A percentile compares a stretch with the other conserved stretches of the same genome.
phyloP scores from a whole-genome alignment of 2,888 invertebrate genomes.

The Diarsia mendica region DNA sequence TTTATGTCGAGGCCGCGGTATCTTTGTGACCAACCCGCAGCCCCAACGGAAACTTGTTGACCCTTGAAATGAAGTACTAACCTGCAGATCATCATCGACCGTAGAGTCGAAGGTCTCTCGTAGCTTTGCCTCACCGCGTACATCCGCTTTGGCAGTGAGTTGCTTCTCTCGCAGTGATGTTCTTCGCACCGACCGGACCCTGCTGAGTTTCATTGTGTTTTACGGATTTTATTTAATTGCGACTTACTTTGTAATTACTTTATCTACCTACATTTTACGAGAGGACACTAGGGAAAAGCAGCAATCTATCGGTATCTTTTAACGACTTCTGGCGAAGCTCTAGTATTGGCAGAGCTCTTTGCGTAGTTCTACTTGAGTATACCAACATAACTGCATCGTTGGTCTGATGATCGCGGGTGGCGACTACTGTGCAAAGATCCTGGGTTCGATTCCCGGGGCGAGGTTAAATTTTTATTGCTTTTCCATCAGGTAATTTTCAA shows the following conservation, averaged over 20 bases:
- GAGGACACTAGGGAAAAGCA: neutral
- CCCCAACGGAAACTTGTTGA: no score
- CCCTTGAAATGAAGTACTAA: constrained; percentile 54
- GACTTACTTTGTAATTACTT: neutral
- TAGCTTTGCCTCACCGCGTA: constrained; percentile 96
- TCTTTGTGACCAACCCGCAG: no score
- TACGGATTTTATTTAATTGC: constrained; percentile 2
- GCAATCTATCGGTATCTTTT: neutral
- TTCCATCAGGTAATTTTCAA: no score
- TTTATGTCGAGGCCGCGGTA: no score
- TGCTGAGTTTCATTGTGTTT: constrained; percentile 63
- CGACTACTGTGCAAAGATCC: no score
- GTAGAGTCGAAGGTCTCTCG: constrained; percentile 87
- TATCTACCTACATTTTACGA: neutral
- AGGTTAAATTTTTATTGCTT: no score
- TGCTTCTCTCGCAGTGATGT: constrained; percentile 98
- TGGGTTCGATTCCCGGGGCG: no score
- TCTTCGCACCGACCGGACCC: constrained; percentile 97
- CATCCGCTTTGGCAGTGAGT: constrained; percentile 97
- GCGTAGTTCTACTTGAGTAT: no score
- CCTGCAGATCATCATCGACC: constrained; percentile 86
- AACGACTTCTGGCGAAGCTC: neutral
- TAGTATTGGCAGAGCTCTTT: neutral
- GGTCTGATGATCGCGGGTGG: no score
- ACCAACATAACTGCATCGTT: no score